phyloP scores from a whole-genome alignment of 2,113 vertebrate species.

The Hippocampus mohnikei region DNA sequence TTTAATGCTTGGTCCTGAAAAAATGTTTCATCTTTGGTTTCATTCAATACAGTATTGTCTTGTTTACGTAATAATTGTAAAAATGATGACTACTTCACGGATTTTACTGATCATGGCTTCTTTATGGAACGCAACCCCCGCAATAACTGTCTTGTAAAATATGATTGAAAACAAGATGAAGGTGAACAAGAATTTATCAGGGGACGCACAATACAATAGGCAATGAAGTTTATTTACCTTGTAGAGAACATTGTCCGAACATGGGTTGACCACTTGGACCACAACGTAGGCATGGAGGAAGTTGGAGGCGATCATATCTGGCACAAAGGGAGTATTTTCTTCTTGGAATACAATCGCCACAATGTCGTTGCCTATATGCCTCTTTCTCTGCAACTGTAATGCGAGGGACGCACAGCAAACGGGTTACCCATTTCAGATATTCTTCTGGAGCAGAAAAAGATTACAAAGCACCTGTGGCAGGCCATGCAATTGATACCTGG shows the following conservation, averaged over 20 bases:
- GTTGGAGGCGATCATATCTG: constrained; percentile 98
- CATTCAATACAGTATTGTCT: too few relatives aligned
- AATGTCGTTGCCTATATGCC: constrained; percentile 98
- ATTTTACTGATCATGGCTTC: too few relatives aligned
- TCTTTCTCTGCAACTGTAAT: constrained; percentile 89
- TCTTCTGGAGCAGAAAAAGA: not conserved
- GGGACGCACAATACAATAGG: not conserved
- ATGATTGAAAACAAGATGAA: too few relatives aligned
- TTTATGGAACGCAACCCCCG: too few relatives aligned
- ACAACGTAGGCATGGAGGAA: constrained; percentile 94
- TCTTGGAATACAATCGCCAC: constrained; percentile 96
- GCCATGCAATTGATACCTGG: not conserved
- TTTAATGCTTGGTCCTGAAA: too few relatives aligned
- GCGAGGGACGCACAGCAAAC: not conserved
- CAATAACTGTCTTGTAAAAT: too few relatives aligned
- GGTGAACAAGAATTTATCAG: not conserved
- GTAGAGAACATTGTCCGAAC: constrained; percentile 80
- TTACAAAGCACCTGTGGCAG: not conserved
- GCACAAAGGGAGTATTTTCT: constrained; percentile 96
- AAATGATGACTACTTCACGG: too few relatives aligned
- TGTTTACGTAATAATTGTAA: too few relatives aligned
- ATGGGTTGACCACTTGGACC: constrained; percentile 84
- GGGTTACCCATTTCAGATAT: not conserved
- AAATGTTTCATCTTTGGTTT: too few relatives aligned
- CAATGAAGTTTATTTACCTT: constrained; percentile 74